Evolutionary conservation across 2,797 vertebrate genomes (phyloP), one percentile per base, ranked within the genome.

Genomic region (Phrynocephalus forsythii): DNA sequence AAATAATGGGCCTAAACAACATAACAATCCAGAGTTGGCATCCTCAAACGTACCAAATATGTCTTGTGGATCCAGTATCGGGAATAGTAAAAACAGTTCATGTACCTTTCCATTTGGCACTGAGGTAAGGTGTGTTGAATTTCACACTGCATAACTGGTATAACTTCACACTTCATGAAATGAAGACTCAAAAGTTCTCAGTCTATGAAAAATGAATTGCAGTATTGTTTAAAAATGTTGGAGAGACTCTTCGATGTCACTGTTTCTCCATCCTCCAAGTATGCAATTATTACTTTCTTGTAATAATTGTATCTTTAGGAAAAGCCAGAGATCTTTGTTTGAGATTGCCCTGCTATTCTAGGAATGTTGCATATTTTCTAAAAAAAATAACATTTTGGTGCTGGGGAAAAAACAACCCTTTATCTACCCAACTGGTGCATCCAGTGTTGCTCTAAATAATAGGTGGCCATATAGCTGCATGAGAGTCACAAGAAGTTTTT

Each of bases 1-100:
- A 98, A 96, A 98, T 99, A 94, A 99, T 99, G 98, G 99, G 99
- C 76, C 96, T 99, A 88, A 99, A 99, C 96, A 99, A 98, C 38
- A 97, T 99, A 91, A 99, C 98, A 91, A 99, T 98, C 95, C 98
- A 99, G 90, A 98, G 98, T 50, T 99, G 98, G 99, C 98, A 99
- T 94, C 97, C 98, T 0, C 98, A 99, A 95, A 99, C 98, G 0
- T 98, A 98, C 93, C 99, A 99, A 96, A 98, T 99, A 91, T 99
- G 98, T 95, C 97, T 99, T 85, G 96, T 99, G 87, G 99, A 99
- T 94, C 98, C 98, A 2, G 94, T 96, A 83, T 98, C 97, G 67
- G 98, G 97, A 95, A 97, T 95, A 22, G 93, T 99, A 90, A 98
- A 98, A 95, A 98, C 97, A 0, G 95, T 99, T 86, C 98, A 96